Base-by-base conservation (phyloP, 2,888 invertebrate species). In the Nomada flava region DNA sequence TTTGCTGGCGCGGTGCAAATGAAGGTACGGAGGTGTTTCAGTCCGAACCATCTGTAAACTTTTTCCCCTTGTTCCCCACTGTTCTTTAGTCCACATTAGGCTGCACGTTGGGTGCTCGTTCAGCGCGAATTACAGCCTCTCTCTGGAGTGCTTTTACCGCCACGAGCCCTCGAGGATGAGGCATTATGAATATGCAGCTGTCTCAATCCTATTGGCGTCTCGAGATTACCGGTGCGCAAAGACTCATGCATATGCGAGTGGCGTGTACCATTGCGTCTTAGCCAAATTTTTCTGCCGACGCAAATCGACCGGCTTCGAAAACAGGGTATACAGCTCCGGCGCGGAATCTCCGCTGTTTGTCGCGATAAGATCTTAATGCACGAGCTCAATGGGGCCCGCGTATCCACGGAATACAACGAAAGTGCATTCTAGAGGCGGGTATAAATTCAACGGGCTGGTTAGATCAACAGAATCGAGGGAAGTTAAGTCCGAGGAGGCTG, bases 181-280 rank as follows among this genome's bases (percentile, higher is more conserved):
- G 71, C 75, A 64, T 72, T 75, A 83, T 70, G 86, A 82, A 85
- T 83, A 83, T 68, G 75, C 73, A 83, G 59, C 18, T 71, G 60
- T 36, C 57, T 57, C 60, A 26, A 70, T 81, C 62, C 84, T 47
- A 69, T 72, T 50, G 75, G 42, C 77, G 74, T 70, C 75, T 73
- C 50, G 55, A 72, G 78, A 79, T 85, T 70, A 74, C 55, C 81
- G 20, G 13, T 36, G 36, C 44, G 20, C 47, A 50, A 55, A 23
- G 47, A 52, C 20, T 74, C 79, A 53, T 59, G 74, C 77, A 75
- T 76, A 69, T 59, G 69, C 65, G 65, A 72, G 36, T n/a, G 52
- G 10, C 13, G 26, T 23, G 62, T 60, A 52, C 42, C 26, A 65
- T 44, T 42, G 53, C 60, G 50, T 60, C 65, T 73, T 67, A 52